Base-by-base conservation (phyloP, 2,888 invertebrate species). In the Heliconius cydno region DNA sequence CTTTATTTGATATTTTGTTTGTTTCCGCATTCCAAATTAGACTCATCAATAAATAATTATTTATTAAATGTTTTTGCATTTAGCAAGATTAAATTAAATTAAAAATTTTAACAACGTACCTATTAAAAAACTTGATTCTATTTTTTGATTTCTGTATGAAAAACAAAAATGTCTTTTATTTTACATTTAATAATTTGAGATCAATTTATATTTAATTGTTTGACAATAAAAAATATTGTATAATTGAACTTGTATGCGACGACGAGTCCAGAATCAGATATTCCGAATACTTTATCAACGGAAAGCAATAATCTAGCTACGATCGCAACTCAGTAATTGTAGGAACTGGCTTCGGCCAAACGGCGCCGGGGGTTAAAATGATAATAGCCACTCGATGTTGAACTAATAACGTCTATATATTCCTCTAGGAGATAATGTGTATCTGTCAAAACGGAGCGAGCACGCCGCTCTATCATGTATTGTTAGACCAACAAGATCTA, bases 281-380 rank as follows among this genome's bases (percentile, higher is more conserved):
- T 68, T 30, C 25, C 66, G 52, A 77, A 71, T 81, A 79, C 66
- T 80, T 79, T 79, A 73, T 65, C 63, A 25, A 34, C 60, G 70
- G 76, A 78, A 82, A 79, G 82, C 82, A 85, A 83, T 83, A 80
- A 84, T 79, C 80, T 79, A 71, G 19, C 52, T 79, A 73, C 77
- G 78, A 79, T 79, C 85, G 85, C 85, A 86, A 83, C 85, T 83
- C 85, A 85, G 84, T 91, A 90, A 90, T 91, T 90, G 89, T 86
- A 88, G 88, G 87, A 87, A 85, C 86, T 84, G 83, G 85, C 82
- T 82, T 79, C 81, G 84, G 85, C 85, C 85, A 83, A 86, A 85
- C 85, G 85, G 79, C 83, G 87, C 89, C 88, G 86, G 85, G 85
- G 87, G 91, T 88, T 84, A 85, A 85, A 86, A 85, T 86, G 86